phyloP scores from a whole-genome alignment of 2,797 vertebrate species.

The Gymnodraco acuticeps region DNA sequence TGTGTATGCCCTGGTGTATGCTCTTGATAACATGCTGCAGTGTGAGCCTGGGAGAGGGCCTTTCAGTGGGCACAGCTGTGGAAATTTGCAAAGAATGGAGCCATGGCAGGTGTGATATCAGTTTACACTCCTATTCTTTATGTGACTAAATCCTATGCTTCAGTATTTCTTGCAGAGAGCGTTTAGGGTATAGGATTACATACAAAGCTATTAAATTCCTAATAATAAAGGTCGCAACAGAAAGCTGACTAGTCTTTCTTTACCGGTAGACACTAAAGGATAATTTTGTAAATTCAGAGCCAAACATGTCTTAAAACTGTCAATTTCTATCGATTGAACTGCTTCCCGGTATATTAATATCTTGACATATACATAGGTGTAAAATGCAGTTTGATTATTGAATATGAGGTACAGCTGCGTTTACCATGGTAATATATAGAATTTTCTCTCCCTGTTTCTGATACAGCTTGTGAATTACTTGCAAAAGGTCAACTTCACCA shows the following conservation, averaged over 20 bases:
- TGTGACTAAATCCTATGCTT: background rate
- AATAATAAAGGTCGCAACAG: background rate
- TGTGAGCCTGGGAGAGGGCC: slow-evolving; percentile 72
- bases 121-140: background rate
- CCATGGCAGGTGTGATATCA: slow-evolving; percentile 78
- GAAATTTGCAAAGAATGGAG: slow-evolving; percentile 57
- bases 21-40: slow-evolving; percentile 65
- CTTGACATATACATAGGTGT: background rate
- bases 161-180: background rate
- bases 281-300: background rate
- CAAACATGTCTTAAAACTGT: background rate
- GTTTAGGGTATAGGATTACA: background rate
- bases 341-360: background rate
- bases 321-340: too few relatives aligned
- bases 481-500: slow-evolving; percentile 73
- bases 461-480: slow-evolving; percentile 30
- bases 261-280: rapidly evolving
- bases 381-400: background rate
- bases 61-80: slow-evolving; percentile 69
- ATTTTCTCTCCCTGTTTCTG: background rate
- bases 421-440: background rate
- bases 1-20: slow-evolving; percentile 77
- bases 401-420: background rate
- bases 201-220: background rate
- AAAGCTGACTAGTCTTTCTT: background rate